phyloP scores from a whole-genome alignment of 2,113 vertebrate genomes.

The Lepisosteus oculatus region DNA sequence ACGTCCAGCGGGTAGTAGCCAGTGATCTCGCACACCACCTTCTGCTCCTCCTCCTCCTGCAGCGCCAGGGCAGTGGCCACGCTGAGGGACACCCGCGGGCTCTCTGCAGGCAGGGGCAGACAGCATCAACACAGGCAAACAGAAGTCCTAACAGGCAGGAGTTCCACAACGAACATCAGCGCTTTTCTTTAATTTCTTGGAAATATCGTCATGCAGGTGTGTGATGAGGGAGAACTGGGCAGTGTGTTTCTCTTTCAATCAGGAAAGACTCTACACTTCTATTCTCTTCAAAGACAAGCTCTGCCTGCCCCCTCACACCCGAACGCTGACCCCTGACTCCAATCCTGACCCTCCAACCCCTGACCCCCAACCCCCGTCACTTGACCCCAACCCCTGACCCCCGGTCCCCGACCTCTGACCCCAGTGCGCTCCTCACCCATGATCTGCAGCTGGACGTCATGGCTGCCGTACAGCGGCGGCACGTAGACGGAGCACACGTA shows the following conservation, averaged over 20 bases:
- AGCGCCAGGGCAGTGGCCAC: constrained; percentile 38
- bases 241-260: too few relatives aligned
- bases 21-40: constrained; percentile 53
- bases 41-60: constrained; percentile 49
- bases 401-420: background rate
- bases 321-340: too few relatives aligned
- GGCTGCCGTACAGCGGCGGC: constrained; percentile 45
- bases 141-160: background rate
- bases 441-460: constrained; percentile 47
- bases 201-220: too few relatives aligned
- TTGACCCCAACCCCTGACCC: too few relatives aligned
- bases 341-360: too few relatives aligned
- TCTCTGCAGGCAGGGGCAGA: constrained; percentile 44
- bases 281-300: background rate
- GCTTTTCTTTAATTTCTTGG: too few relatives aligned
- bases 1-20: constrained; percentile 67
- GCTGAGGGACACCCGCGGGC: constrained; percentile 56
- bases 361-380: too few relatives aligned
- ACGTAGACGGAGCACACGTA: constrained; percentile 54
- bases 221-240: too few relatives aligned
- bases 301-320: background rate
- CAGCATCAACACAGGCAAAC: background rate
- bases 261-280: background rate
- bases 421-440: constrained; percentile 48
- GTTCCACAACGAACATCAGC: background rate